A percentile compares a stretch with the other conserved stretches of the same genome.
Conservation (phyloP, 2,888 invertebrate genomes). For the Margaritifera margaritifera region DNA sequence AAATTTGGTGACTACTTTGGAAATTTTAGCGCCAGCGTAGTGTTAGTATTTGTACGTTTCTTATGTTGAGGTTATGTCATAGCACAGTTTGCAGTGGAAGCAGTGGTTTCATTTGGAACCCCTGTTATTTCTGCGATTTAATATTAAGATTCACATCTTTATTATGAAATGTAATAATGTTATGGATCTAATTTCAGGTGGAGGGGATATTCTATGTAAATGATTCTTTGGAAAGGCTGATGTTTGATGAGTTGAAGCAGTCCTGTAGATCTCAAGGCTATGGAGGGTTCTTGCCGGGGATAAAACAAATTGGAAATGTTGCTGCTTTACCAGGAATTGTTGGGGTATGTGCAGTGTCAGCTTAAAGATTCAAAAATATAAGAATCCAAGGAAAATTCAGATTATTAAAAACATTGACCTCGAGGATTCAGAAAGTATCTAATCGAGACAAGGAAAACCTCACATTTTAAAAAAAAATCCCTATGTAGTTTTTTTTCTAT, state of each 20-base stretch:
- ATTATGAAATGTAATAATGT: neutral
- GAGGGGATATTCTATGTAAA: slow-evolving; percentile 99
- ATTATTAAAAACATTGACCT: too few species aligned
- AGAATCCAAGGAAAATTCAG: too few species aligned
- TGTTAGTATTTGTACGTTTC: too few species aligned
- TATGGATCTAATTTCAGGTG: slow-evolving; percentile 77
- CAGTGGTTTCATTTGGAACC: neutral
- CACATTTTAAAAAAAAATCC: too few species aligned
- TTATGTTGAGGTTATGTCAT: too few species aligned
- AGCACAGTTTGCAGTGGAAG: neutral
- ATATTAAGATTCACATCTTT: neutral
- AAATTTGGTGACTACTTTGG: too few species aligned
- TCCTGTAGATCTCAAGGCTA: slow-evolving; percentile 88
- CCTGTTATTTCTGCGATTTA: neutral
- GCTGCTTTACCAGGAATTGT: slow-evolving; percentile 98
- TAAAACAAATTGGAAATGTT: slow-evolving; percentile 99
- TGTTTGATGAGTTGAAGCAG: slow-evolving; percentile 96
- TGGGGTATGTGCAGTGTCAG: slow-evolving; percentile 74
- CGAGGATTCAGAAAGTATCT: too few species aligned
- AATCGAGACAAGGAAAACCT: too few species aligned
- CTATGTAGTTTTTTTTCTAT: too few species aligned
- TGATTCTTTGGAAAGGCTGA: slow-evolving; percentile 89
- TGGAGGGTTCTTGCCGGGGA: slow-evolving; percentile 98
- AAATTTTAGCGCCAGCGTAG: too few species aligned
- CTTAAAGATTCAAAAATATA: neutral